Evolutionary conservation across 2,888 invertebrate genomes (phyloP).

Genomic region (Alviniconcha strummeri): DNA sequence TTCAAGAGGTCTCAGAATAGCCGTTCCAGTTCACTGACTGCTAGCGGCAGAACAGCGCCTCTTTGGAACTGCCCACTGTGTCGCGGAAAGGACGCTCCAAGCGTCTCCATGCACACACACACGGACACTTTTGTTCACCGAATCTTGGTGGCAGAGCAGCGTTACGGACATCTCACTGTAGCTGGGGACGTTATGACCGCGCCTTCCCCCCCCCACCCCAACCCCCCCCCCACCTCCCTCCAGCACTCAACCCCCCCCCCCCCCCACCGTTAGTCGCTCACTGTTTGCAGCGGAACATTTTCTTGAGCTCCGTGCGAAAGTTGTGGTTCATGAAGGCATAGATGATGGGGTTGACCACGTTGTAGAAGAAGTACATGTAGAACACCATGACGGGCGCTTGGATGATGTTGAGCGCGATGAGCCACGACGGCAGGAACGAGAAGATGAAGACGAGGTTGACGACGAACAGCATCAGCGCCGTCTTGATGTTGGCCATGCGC

Average conservation of each 20-base stretch:
- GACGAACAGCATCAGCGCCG: constrained; percentile 72
- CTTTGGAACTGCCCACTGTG: too few relatives aligned
- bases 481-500: constrained; percentile 70
- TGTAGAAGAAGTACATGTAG: constrained; percentile 72
- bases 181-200: too few relatives aligned
- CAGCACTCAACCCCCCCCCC: neutral
- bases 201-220: too few relatives aligned
- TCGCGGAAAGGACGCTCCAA: too few relatives aligned
- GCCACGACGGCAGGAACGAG: constrained; percentile 70
- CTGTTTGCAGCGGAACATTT: constrained; percentile 35
- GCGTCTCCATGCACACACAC: too few relatives aligned
- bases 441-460: constrained; percentile 71
- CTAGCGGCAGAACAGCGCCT: too few relatives aligned
- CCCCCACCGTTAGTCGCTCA: neutral
- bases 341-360: constrained; percentile 57
- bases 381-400: constrained; percentile 64
- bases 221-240: too few relatives aligned
- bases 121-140: too few relatives aligned
- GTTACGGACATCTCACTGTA: too few relatives aligned
- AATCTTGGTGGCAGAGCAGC: too few relatives aligned
- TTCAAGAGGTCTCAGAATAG: too few relatives aligned
- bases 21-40: too few relatives aligned
- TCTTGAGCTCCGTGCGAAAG: constrained; percentile 39
- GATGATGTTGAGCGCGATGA: constrained; percentile 65
- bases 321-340: constrained; percentile 45